phyloP scores from a whole-genome alignment of 1,140 invertebrate genomes.

The Planococcus citri region DNA sequence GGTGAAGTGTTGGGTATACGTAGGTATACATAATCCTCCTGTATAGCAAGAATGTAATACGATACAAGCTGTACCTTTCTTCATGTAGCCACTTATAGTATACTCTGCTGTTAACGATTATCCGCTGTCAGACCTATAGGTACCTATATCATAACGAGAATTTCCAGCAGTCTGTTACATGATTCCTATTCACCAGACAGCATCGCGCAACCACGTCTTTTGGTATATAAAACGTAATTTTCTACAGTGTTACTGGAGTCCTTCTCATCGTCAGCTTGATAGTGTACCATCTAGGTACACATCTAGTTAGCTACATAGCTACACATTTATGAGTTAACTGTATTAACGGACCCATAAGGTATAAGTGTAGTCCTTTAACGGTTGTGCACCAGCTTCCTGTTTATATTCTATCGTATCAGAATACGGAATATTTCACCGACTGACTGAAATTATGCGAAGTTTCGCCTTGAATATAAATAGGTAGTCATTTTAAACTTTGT shows the following conservation, averaged over 20 bases:
- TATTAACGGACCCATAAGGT: conserved; percentile 2
- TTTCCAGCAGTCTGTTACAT: neutral
- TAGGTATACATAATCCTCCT: no score
- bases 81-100: no score
- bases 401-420: neutral
- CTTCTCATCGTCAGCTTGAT: no score
- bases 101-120: neutral
- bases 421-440: neutral
- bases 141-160: neutral
- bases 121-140: neutral
- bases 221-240: neutral
- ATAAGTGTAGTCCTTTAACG: conserved; percentile 6
- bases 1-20: no score
- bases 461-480: conserved; percentile 7
- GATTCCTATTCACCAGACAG: neutral
- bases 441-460: neutral
- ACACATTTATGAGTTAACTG: neutral
- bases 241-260: no score
- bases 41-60: neutral
- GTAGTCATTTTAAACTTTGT: conserved; percentile 8
- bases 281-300: no score
- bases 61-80: neutral
- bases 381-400: neutral
- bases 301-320: no score
- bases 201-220: neutral